These are phyloP conservation scores for Epinotia brunnichana DNA, from an alignment of 2,888 invertebrate species.

Conservation along the genomic window DNA sequence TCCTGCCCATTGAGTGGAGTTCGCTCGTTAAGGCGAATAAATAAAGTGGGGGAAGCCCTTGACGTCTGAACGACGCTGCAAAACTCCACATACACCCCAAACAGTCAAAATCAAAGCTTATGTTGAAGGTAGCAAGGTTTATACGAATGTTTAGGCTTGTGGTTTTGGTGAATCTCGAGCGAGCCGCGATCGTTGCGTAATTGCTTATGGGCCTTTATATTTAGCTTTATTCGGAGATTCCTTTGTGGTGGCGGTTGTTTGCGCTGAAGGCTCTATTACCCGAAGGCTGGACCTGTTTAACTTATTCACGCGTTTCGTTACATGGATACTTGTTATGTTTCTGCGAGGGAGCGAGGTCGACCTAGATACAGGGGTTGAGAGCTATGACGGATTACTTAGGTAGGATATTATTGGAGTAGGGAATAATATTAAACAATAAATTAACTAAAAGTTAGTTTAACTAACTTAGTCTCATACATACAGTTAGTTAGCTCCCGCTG, in stretches of 20 bases:
- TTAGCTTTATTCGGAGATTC: constrained; percentile 52
- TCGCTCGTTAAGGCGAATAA: constrained; percentile 57
- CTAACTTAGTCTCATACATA: too few relatives aligned
- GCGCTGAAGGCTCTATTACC: constrained; percentile 46
- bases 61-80: constrained; percentile 50
- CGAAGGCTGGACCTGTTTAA: constrained; percentile 37
- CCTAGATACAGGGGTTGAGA: neutral
- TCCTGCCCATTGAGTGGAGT: constrained; percentile 49
- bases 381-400: neutral
- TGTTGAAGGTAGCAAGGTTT: neutral
- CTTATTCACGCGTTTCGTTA: constrained; percentile 32
- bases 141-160: neutral
- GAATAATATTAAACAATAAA: too few relatives aligned
- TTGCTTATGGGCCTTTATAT: constrained; percentile 56
- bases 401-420: too few relatives aligned
- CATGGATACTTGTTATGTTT: constrained; percentile 13
- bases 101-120: neutral
- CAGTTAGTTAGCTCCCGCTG: too few relatives aligned
- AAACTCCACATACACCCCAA: neutral
- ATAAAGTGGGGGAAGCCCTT: constrained; percentile 50
- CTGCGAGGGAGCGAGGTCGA: neutral
- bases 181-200: constrained; percentile 53
- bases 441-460: too few relatives aligned
- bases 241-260: constrained; percentile 46
- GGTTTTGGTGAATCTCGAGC: constrained; percentile 29